Evolutionary conservation across 2,797 vertebrate genomes (phyloP), one percentile per base, ranked within the genome.

Genomic region (Prunella strophiata): DNA sequence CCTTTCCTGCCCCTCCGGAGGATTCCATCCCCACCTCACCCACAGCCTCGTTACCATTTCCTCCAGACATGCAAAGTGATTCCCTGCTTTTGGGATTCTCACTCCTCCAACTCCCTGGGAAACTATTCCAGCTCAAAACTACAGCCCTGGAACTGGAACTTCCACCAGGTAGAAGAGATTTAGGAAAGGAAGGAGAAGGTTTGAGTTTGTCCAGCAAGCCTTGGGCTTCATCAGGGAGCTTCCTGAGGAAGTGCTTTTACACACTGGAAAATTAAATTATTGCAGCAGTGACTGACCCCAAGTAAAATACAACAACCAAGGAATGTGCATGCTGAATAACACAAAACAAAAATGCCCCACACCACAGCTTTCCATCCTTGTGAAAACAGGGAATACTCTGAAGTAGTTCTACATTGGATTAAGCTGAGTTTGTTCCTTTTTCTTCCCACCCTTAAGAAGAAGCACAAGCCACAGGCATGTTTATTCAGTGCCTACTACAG

Each of bases 301-400:
- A 38, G n/a, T 2, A 0, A 68, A 86, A 70, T 8, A 51, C 45
- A 88, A 52, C 27, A 23, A 50, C 8, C 22, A 59, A 29, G 9
- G 32, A n/a, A 65, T 0, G 1, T 38, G 51, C 36, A 48, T 0
- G 0, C 21, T 74, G 48, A 81, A 79, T 34, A 63, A 68, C 5
- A 76, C 4, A 74, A 36, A 30, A 18, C 22, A 63, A 57, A 71
- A 63, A 11, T 3, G 14, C 17, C 40, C 26, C 18, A 54, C 18
- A 54, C 15, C 23, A 17, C 0, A 0, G 4, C 59, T 45, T 70
- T 67, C 29, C 21, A 26, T 13, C 52, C 38, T 52, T 27, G n/a
- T 2, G 23, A 25, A 88, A 80, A 45, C 1, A 0, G 13, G 29
- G 51, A 89, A 81, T 45, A 45, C 43, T 70, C 32, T 20, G 13